Conservation (phyloP, 2,888 invertebrate genomes). For the Trissonchulus sp. region DNA sequence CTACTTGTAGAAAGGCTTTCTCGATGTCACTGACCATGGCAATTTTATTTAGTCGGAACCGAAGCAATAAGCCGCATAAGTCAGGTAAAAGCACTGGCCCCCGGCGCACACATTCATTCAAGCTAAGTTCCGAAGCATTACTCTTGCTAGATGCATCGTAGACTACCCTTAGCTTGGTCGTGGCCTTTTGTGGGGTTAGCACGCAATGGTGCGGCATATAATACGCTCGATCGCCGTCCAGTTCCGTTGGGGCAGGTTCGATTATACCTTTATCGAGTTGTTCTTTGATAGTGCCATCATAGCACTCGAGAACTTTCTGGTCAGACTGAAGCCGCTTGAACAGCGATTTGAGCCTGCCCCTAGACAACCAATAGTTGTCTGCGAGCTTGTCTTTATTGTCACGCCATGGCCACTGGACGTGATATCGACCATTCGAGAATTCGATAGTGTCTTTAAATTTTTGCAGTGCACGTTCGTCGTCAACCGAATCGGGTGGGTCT, state of each 20-base stretch:
- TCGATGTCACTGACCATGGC: slow-evolving; percentile 35
- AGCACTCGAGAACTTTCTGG: neutral
- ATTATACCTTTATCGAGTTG: slow-evolving; percentile 28
- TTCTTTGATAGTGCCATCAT: neutral
- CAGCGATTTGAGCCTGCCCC: slow-evolving; percentile 24
- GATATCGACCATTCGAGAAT: slow-evolving; percentile 6
- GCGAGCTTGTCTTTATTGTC: neutral
- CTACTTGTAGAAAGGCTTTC: slow-evolving; percentile 40
- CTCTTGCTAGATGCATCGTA: slow-evolving; percentile 41
- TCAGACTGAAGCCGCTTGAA: neutral
- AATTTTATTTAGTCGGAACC: slow-evolving; percentile 24
- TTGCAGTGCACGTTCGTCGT: slow-evolving; percentile 11
- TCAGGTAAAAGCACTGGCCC: slow-evolving; percentile 17
- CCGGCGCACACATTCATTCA: too few species aligned
- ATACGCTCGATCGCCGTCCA: slow-evolving; percentile 20
- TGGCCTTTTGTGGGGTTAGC: slow-evolving; percentile 31
- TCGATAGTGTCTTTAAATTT: neutral
- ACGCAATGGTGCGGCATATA: slow-evolving; percentile 37
- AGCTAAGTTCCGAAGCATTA: slow-evolving; percentile 37
- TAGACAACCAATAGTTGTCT: slow-evolving; percentile 1
- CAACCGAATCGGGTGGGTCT: slow-evolving; percentile 15
- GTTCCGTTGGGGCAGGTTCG: slow-evolving; percentile 22
- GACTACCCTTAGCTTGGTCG: too few species aligned
- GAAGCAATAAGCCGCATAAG: neutral
- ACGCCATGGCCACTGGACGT: slow-evolving; percentile 16